Evolutionary conservation across 2,113 vertebrate species (phyloP).

Genomic region (Phasianus colchicus): DNA sequence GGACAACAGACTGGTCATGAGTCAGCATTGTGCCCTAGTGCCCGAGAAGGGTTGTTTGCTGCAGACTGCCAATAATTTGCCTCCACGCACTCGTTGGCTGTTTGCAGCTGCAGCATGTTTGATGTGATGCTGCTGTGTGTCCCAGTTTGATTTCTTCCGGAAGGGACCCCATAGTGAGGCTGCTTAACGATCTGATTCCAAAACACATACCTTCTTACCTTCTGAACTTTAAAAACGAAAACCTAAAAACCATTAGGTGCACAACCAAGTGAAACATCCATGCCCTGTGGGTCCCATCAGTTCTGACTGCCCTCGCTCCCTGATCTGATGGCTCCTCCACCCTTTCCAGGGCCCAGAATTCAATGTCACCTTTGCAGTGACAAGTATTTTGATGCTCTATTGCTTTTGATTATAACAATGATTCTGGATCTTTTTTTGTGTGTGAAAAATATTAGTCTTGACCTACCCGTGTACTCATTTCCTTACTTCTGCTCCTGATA

Average conservation of each 20-base stretch:
- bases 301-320: background rate
- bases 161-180: background rate
- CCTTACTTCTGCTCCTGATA: background rate
- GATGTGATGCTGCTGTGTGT: rapidly evolving
- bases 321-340: rapidly evolving
- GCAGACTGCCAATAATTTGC: background rate
- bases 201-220: rapidly evolving
- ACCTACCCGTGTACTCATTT: background rate
- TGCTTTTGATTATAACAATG: background rate
- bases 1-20: too few species aligned
- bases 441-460: background rate
- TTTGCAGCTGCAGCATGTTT: rapidly evolving
- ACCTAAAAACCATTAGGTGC: background rate
- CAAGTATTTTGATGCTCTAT: background rate
- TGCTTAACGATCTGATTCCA: background rate
- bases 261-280: background rate
- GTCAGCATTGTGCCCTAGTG: too few species aligned
- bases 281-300: background rate
- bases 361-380: background rate
- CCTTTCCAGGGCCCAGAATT: background rate
- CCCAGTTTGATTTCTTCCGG: background rate
- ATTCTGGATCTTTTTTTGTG: background rate
- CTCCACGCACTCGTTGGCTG: rapidly evolving
- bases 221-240: background rate
- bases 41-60: background rate